Evolutionary conservation across 2,797 vertebrate species (phyloP), one percentile per base, ranked within the genome.

Genomic region (Coluber constrictor): DNA sequence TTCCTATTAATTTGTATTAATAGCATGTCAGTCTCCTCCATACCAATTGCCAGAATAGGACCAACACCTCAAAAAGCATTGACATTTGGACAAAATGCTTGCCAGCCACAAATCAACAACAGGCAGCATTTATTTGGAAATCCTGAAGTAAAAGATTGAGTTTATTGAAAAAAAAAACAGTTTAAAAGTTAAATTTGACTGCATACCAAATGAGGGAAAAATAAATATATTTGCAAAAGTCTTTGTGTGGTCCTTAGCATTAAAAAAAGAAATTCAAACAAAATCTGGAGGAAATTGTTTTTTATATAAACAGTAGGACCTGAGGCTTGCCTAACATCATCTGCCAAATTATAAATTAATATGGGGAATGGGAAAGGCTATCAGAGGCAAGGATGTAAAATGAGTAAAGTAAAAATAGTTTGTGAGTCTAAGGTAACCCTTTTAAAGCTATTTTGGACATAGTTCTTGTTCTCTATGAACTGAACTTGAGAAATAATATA

Each of bases 251-350:
- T 96, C 93, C 91, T 89, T 95, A 51, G 55, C 43, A 94, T 66
- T 91, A 92, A 93, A 95, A 2, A 32, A 86, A 91, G 37, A 89
- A 88, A 90, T 51, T 59, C 90, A 93, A 91, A 94, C 29, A 94
- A 94, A 96, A 94, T 96, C 92, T 96, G 95, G 90, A 97, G 88
- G 23, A 96, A 94, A 90, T 97, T 96, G 94, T 51, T 66, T 23
- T 23, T 95, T 29, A 79, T 93, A 90, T 95, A 96, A 96, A 95
- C 86, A 95, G 66, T 86, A 95, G 90, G 88, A 95, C 91, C 56
- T 94, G 90, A 96, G 29, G 10, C 74, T 95, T 95, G 63, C 93
- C 91, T 95, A 88, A 96, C 55, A 96, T 59, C 0, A 89, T 94
- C 90, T 97, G 86, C 90, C 25, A 93, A 96, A 96, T 95, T 95